Percentiles rank a stretch among this genome's conserved stretches.
Evolutionary conservation across 2,113 vertebrate genomes (phyloP).

Genomic region (Eublepharis macularius): DNA sequence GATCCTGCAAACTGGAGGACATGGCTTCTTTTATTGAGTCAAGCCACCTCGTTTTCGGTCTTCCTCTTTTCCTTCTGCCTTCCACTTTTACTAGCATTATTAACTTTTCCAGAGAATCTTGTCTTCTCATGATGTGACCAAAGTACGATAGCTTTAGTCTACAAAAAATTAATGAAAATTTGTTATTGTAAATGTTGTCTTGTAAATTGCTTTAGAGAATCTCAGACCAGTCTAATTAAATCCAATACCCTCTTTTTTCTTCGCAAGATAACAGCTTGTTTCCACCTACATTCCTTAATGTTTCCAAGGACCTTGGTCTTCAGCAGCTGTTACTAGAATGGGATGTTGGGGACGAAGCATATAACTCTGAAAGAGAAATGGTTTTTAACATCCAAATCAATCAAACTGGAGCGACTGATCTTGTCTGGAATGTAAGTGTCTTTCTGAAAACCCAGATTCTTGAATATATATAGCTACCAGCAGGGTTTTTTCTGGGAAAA

Average conservation of each 20-base stretch:
- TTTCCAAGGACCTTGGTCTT: conserved; percentile 46
- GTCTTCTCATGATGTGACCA: too few relatives aligned
- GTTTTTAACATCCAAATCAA: conserved; percentile 74
- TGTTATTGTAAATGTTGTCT: neutral
- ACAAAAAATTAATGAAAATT: neutral
- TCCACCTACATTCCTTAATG: conserved; percentile 25
- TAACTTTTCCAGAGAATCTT: too few relatives aligned
- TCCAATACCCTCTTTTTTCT: neutral
- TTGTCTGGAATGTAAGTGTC: conserved; percentile 68
- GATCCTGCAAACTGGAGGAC: too few relatives aligned
- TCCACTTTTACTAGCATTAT: too few relatives aligned
- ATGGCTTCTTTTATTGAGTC: too few relatives aligned
- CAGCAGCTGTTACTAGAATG: conserved; percentile 71
- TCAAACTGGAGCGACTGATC: conserved; percentile 17
- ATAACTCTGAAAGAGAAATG: conserved; percentile 57
- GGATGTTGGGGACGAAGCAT: conserved; percentile 46
- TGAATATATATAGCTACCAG: neutral
- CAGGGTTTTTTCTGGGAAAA: too few relatives aligned
- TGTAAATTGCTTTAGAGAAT: neutral
- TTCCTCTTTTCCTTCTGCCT: too few relatives aligned
- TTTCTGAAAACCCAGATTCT: conserved; percentile 1
- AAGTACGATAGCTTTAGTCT: too few relatives aligned
- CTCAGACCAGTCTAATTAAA: neutral
- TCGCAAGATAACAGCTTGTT: conserved; percentile 44
- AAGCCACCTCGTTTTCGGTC: too few relatives aligned